Evolutionary conservation across 1,140 invertebrate genomes (phyloP), one percentile per base, ranked within the genome.

Genomic region (Drosophila leontia): DNA sequence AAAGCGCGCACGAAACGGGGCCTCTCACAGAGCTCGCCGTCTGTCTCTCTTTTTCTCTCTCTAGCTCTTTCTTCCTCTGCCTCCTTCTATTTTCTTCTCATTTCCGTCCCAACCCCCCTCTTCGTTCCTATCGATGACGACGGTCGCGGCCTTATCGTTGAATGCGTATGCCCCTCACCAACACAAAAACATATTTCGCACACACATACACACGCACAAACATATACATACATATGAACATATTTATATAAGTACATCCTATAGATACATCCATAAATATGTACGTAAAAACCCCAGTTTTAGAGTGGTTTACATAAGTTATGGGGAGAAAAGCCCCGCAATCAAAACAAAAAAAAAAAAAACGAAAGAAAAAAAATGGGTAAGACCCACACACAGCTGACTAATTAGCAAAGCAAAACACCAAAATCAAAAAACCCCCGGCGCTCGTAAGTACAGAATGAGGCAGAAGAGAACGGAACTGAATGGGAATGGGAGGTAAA

Each of bases 1-100:
- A 90, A 90, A 81, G 85, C 72, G 69, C 65, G 58, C 55, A 78
- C 74, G 85, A 90, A 90, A 75, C 84, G 84, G 84, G 85, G 85
- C 84, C 85, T 85, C 61, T 75, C 75, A 59, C 63, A 45, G 44
- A 56, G 37, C 61, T 72, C 61, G 63, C 56, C 58, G n/a, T 50
- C 60, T 37, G 44, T 50, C 53, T 47, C 26, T 32, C 44, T 62
- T 23, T 23, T n/a, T 44, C n/a, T 35, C n/a, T 37, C 19, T 29
- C 47, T 44, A 57, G 59, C 59, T 83, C 67, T 62, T 56, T 41
- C 34, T 39, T 29, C 47, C 15, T 56, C 58, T 39, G n/a, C 45
- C 64, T 23, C 34, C 42, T 45, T 29, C 23, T 29, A 42, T 58
- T 41, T 29, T 42, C 39, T 37, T 59, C 59, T 34, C 48, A 57